Conservation (phyloP, 2,888 invertebrate genomes). For the Pammene fasciana region DNA sequence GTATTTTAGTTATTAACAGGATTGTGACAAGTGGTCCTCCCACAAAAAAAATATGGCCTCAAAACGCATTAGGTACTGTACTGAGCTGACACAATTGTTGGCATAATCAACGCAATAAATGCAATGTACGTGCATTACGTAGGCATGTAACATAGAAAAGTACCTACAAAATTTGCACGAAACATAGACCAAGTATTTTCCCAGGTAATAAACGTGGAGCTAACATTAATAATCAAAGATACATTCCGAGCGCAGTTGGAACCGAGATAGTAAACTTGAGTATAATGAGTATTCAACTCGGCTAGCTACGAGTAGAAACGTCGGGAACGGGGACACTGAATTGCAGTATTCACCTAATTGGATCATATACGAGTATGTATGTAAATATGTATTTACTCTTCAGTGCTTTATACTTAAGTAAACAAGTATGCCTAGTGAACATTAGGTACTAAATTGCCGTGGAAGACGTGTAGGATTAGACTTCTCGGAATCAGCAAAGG, state of each 20-base stretch:
- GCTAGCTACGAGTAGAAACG: constrained; percentile 17
- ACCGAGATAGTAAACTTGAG: constrained; percentile 35
- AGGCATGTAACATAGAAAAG: no score
- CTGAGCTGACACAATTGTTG: no score
- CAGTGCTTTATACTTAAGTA: background rate
- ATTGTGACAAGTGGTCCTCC: no score
- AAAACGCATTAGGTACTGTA: no score
- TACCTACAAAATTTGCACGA: no score
- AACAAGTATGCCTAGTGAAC: background rate
- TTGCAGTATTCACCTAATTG: constrained; percentile 6
- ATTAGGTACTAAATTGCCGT: no score
- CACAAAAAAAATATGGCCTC: no score
- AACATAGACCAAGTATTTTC: constrained; percentile 15
- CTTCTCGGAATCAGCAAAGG: no score
- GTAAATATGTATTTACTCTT: background rate
- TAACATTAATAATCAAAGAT: constrained; percentile 36
- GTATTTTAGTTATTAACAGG: no score
- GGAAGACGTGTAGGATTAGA: no score
- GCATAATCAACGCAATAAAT: no score
- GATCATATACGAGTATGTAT: background rate
- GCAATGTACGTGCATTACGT: no score
- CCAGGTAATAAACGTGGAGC: constrained; percentile 3
- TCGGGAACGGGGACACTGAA: constrained; percentile 28
- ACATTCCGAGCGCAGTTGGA: constrained; percentile 27
- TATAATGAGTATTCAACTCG: constrained; percentile 27